These are phyloP conservation scores for Notarius lentiginosus DNA, from an alignment of 2,113 vertebrate species.

Conservation along the genomic window DNA sequence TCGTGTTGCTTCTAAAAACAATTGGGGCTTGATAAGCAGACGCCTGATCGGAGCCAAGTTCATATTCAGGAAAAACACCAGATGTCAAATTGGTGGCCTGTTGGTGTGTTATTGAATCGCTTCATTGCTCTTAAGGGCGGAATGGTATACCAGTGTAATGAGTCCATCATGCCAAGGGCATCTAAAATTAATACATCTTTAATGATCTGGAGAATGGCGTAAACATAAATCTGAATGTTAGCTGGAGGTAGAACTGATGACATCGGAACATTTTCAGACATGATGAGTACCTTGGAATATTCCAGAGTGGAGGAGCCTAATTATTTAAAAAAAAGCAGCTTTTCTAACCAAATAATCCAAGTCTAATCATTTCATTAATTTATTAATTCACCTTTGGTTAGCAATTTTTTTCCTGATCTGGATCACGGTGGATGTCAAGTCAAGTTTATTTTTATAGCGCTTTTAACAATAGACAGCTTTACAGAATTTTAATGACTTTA, in stretches of 20 bases:
- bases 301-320: too few species aligned
- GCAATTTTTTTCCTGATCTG: neutral
- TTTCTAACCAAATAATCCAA: neutral
- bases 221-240: neutral
- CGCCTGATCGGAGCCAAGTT: neutral
- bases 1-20: neutral
- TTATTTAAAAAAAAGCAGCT: neutral
- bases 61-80: neutral
- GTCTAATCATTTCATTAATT: neutral
- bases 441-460: too few species aligned
- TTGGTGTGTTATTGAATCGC: neutral
- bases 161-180: neutral
- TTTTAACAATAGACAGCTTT: too few species aligned
- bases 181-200: too few species aligned
- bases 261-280: neutral
- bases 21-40: neutral
- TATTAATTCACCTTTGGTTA: neutral
- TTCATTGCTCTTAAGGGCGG: neutral
- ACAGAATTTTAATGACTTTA: too few species aligned
- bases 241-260: neutral
- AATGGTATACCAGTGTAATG: neutral
- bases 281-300: neutral
- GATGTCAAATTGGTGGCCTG: conserved; percentile 17
- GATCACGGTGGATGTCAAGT: neutral
- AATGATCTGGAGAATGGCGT: neutral